phyloP scores from a whole-genome alignment of 2,888 invertebrate genomes.

The Drosophila mayaguana region DNA sequence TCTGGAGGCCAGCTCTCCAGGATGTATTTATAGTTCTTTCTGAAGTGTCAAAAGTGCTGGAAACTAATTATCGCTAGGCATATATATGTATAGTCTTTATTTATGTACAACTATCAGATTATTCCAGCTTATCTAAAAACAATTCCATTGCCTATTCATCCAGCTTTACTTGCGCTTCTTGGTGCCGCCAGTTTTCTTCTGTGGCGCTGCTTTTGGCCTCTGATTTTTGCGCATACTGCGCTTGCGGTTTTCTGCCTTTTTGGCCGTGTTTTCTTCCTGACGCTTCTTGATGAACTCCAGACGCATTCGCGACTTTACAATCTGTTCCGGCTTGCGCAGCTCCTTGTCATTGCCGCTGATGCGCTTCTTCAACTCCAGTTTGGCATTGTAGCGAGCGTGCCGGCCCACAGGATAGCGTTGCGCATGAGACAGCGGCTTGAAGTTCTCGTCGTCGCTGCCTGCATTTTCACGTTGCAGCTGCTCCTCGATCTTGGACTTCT shows the following conservation, averaged over 20 bases:
- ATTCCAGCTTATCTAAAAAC: neutral
- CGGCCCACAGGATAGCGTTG: constrained; percentile 87
- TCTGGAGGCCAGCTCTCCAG: neutral
- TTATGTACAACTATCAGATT: constrained; percentile 5
- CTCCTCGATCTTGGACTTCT: constrained; percentile 87
- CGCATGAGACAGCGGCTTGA: constrained; percentile 76
- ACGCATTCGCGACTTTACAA: constrained; percentile 89
- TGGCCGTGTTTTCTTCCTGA: constrained; percentile 85
- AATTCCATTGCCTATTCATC: neutral
- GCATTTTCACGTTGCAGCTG: constrained; percentile 82
- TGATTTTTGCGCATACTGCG: constrained; percentile 83
- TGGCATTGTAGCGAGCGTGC: constrained; percentile 92
- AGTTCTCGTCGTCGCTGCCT: constrained; percentile 77
- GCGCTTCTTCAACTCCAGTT: constrained; percentile 87
- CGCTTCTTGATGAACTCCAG: constrained; percentile 88
- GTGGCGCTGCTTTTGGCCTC: constrained; percentile 46
- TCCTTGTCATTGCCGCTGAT: constrained; percentile 86
- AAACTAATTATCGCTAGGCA: neutral
- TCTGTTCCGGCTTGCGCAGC: constrained; percentile 90
- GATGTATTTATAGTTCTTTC: neutral
- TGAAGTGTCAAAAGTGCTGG: neutral
- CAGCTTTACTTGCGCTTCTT: constrained; percentile 42
- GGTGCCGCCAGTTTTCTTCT: constrained; percentile 35
- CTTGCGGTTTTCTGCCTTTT: constrained; percentile 85
- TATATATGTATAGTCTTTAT: neutral